These are phyloP conservation scores for Meriones psammophilus DNA, from an alignment of 2,797 vertebrate genomes.

Conservation along the genomic window DNA sequence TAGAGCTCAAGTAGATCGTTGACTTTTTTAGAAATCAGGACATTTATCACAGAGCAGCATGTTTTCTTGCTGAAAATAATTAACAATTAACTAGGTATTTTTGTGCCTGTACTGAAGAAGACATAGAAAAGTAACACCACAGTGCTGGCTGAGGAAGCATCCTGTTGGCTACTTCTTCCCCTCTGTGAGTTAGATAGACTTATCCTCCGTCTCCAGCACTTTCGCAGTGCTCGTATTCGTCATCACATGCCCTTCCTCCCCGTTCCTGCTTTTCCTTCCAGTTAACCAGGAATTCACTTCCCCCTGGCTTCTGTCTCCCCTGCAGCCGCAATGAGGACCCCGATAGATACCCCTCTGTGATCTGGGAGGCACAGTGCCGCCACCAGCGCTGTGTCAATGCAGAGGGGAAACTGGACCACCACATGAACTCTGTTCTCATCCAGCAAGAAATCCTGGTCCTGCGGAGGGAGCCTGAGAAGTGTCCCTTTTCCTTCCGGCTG, in stretches of 20 bases:
- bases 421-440: slow-evolving; percentile 86
- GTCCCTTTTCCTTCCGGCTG: slow-evolving; percentile 83
- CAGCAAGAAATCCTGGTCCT: slow-evolving; percentile 88
- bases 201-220: not conserved
- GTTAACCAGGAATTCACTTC: slow-evolving; percentile 37
- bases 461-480: slow-evolving; percentile 81
- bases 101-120: not conserved
- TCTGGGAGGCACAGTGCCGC: slow-evolving; percentile 86
- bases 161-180: not conserved
- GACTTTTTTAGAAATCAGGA: not conserved
- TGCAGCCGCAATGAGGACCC: slow-evolving; percentile 86
- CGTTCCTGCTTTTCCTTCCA: not conserved
- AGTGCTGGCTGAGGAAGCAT: not conserved
- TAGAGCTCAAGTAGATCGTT: not conserved
- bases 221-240: not conserved
- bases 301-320: slow-evolving; percentile 26
- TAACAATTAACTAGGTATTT: not conserved
- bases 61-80: slow-evolving; percentile 48
- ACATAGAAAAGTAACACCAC: not conserved
- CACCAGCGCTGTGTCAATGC: slow-evolving; percentile 75
- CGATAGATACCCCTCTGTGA: slow-evolving; percentile 84
- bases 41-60: not conserved
- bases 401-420: slow-evolving; percentile 73
- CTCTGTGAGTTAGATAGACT: not conserved
- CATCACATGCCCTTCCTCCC: not conserved